A percentile compares a stretch with the other conserved stretches of the same genome.
phyloP scores from a whole-genome alignment of 2,113 vertebrate species.

The Leptodactylus fuscus region DNA sequence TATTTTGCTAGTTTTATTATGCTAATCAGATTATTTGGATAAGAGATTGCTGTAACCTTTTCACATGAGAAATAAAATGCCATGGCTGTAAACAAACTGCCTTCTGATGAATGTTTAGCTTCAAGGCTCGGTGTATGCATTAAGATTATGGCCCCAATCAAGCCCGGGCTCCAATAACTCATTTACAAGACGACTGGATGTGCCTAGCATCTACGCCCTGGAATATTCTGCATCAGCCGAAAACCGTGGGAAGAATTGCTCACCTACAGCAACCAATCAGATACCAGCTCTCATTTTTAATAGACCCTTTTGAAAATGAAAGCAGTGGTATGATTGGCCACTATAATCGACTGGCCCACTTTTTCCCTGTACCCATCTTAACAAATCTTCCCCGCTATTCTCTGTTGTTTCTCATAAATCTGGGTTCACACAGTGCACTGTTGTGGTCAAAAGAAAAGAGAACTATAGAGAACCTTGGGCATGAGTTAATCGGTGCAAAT shows the following conservation, averaged over 20 bases:
- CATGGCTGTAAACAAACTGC: slow-evolving; percentile 16
- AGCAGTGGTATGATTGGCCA: too few relatives aligned
- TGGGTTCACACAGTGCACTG: too few relatives aligned
- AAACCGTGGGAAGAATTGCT: background rate
- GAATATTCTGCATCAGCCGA: background rate
- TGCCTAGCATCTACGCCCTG: background rate
- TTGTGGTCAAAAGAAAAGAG: too few relatives aligned
- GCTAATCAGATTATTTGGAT: slow-evolving; percentile 5
- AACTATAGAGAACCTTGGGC: too few relatives aligned
- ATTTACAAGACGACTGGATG: background rate
- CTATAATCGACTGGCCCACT: background rate
- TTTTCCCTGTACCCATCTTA: background rate
- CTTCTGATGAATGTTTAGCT: slow-evolving; percentile 8
- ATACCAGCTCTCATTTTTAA: background rate
- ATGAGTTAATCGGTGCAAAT: too few relatives aligned
- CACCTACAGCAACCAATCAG: background rate
- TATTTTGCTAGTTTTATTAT: slow-evolving; percentile 15
- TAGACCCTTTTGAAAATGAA: background rate
- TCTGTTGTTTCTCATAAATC: too few relatives aligned
- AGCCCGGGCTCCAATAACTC: background rate
- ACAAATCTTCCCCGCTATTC: too few relatives aligned
- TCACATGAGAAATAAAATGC: slow-evolving; percentile 6
- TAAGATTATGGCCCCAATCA: slow-evolving; percentile 18
- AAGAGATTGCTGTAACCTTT: slow-evolving; percentile 21
- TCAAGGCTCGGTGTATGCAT: slow-evolving; percentile 1